Conservation (phyloP, 2,797 vertebrate genomes). For the Galaxias olidus region DNA sequence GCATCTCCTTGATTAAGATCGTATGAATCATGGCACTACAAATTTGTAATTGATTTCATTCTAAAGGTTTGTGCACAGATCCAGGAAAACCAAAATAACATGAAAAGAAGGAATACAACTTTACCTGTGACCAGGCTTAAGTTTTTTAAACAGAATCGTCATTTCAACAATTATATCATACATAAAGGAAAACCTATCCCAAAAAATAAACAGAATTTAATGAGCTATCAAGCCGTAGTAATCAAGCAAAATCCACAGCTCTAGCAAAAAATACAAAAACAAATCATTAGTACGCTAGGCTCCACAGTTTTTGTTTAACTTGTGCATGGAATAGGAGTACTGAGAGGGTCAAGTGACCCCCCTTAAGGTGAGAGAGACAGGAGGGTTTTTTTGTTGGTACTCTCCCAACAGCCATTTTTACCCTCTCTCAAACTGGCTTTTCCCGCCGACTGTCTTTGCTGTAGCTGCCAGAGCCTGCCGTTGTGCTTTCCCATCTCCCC, state of each 20-base stretch:
- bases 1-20: slow-evolving; percentile 70
- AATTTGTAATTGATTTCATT: slow-evolving; percentile 69
- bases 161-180: slow-evolving; percentile 38
- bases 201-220: slow-evolving; percentile 41
- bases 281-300: slow-evolving; percentile 76
- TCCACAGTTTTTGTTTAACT: slow-evolving; percentile 54
- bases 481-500: not conserved
- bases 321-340: slow-evolving; percentile 61
- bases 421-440: slow-evolving; percentile 72
- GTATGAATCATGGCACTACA: slow-evolving; percentile 79
- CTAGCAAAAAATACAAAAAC: slow-evolving; percentile 49
- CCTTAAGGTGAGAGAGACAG: slow-evolving; percentile 35
- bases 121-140: slow-evolving; percentile 27
- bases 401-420: slow-evolving; percentile 2
- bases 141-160: slow-evolving; percentile 32
- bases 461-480: too few species aligned
- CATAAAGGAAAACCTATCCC: slow-evolving; percentile 48
- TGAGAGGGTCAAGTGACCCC: slow-evolving; percentile 42
- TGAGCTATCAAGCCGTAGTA: slow-evolving; percentile 41
- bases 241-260: slow-evolving; percentile 44
- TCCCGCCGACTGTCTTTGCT: slow-evolving; percentile 74
- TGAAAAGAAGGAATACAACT: slow-evolving; percentile 2
- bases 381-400: slow-evolving; percentile 25
- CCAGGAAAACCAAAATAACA: slow-evolving; percentile 31
- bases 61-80: slow-evolving; percentile 39